Percentiles rank a stretch among this genome's conserved stretches.
Conservation (phyloP, 64 coral and sea anemone genomes). For the Hydrozoanthus tunicans region DNA sequence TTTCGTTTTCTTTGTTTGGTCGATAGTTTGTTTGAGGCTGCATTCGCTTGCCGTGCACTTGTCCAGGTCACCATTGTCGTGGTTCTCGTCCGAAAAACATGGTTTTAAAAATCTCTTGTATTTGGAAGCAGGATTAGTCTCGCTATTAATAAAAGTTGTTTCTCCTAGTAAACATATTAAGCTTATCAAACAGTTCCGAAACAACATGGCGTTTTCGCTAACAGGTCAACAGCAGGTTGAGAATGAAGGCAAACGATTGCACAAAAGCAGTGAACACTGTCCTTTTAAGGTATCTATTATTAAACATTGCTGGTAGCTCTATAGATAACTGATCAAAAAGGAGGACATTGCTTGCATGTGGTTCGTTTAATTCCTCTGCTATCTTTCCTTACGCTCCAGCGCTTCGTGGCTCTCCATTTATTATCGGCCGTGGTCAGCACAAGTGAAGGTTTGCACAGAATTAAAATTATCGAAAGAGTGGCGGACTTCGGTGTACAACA, state of each 20-base stretch:
- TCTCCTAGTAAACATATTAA: constrained; percentile 36
- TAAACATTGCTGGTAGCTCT: constrained; percentile 52
- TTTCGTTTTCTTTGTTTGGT: neutral
- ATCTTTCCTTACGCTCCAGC: no score
- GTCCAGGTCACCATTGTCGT: neutral
- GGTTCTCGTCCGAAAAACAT: constrained; percentile 22
- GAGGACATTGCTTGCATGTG: no score
- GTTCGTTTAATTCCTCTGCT: no score
- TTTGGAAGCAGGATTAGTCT: constrained; percentile 18
- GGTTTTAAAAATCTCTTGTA: constrained; percentile 42
- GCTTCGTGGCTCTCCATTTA: no score
- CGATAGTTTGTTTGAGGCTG: neutral
- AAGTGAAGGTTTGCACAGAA: no score
- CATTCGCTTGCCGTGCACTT: neutral
- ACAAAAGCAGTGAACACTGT: neutral
- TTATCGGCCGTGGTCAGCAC: no score
- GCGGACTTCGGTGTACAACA: no score
- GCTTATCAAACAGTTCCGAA: constrained; percentile 24
- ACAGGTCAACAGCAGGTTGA: constrained; percentile 24
- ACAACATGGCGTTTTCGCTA: constrained; percentile 20
- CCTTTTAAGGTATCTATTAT: constrained; percentile 52
- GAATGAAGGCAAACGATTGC: constrained; percentile 11
- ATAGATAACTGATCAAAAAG: neutral
- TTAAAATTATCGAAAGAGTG: no score
- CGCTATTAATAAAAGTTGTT: neutral